phyloP scores from a whole-genome alignment of 1,140 invertebrate genomes.

The Rhopalosiphum padi region DNA sequence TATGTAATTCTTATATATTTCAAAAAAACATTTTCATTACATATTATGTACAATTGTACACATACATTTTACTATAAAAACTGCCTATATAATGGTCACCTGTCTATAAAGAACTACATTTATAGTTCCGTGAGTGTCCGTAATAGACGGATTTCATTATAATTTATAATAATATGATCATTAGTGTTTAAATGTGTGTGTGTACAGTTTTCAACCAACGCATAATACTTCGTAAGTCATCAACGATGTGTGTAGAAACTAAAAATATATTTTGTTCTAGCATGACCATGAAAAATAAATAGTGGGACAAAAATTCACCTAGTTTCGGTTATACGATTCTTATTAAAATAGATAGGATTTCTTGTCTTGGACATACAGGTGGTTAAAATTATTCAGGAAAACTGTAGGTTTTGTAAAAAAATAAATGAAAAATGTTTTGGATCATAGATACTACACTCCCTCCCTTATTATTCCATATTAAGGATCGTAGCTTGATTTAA shows the following conservation, averaged over 20 bases:
- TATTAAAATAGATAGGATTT: background rate
- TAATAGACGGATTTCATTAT: too few relatives aligned
- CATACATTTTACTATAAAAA: too few relatives aligned
- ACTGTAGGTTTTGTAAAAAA: background rate
- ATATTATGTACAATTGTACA: too few relatives aligned
- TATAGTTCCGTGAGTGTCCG: too few relatives aligned
- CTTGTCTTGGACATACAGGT: background rate
- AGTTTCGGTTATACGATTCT: background rate
- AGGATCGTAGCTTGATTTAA: background rate
- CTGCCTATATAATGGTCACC: too few relatives aligned
- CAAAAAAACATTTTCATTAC: too few relatives aligned
- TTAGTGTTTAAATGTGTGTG: too few relatives aligned
- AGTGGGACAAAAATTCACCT: background rate
- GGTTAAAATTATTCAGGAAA: background rate
- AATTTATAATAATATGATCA: too few relatives aligned
- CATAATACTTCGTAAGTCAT: background rate
- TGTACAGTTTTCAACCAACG: too few relatives aligned
- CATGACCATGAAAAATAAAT: background rate
- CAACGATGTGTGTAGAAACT: too few relatives aligned
- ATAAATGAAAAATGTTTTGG: background rate
- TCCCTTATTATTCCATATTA: background rate
- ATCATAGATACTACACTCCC: background rate
- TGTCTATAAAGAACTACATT: too few relatives aligned
- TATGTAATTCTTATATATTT: too few relatives aligned
- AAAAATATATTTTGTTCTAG: background rate